Evolutionary conservation across 37 sponge, comb jelly and placozoan species (phyloP), one percentile per base, ranked within the genome.

Genomic region (Ephydatia muelleri): DNA sequence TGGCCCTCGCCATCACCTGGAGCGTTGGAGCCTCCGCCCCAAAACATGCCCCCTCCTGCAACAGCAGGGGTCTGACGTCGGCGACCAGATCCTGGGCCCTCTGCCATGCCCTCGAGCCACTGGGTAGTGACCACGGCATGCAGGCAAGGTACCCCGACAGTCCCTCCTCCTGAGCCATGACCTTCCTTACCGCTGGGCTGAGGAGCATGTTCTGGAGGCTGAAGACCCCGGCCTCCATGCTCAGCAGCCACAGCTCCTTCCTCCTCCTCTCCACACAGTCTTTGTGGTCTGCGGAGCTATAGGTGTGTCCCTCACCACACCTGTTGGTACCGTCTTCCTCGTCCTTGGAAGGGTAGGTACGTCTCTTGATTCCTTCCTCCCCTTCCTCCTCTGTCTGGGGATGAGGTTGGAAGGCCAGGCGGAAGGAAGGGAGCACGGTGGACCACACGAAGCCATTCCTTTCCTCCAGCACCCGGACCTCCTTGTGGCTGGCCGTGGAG

Each of bases 401-500:
- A 29, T 2, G 48, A 26, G 31, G 70, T 8, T 31, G 81, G 73
- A 21, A 9, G 11, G 35, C 68, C 68, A n/a, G 65, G 48, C 19
- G 39, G 75, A 14, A 57, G 48, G 66, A 87, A 36, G 76, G 82
- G 34, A 75, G 28, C 14, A 87, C 37, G 2, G 82, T 81, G 9
- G 88, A 87, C 88, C 82, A 80, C 35, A 77, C 75, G 65, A 73
- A 87, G 22, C 82, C 82, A 32, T 72, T 67, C 47, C 81, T 75
- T 0, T 67, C 49, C 38, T 87, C 88, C 27, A 67, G 37, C 16
- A 36, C 2, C 2, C 35, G 32, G 26, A 87, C 78, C 30, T 65
- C 25, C 21, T 49, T 29, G 49, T 65, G 2, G 28, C 64, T 49
- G 9, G 75, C 76, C 12, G 48, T 19, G 22, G 23, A 32, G 30